These are phyloP conservation scores for Columba guinea DNA, from an alignment of 2,797 vertebrate species.

Conservation along the genomic window DNA sequence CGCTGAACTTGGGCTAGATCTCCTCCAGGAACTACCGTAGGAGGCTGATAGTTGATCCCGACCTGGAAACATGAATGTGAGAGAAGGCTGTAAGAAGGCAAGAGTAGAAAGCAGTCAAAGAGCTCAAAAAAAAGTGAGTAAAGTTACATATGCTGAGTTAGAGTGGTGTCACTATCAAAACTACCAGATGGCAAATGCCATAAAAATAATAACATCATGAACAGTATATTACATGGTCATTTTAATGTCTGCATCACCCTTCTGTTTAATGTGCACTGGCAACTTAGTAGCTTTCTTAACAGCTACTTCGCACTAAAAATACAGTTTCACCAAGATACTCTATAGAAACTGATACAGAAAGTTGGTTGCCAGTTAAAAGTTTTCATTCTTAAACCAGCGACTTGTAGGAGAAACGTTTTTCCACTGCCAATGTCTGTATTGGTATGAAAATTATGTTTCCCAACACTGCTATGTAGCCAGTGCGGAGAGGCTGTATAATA, in stretches of 20 bases:
- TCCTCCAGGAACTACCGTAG: conserved; percentile 90
- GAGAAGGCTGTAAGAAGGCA: not conserved
- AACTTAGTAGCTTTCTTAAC: not conserved
- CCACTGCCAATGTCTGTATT: not conserved
- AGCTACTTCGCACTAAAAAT: not conserved
- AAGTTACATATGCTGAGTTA: not conserved
- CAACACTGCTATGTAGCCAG: not conserved
- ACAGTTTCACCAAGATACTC: not conserved
- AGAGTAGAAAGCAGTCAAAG: not conserved
- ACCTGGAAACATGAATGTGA: conserved; percentile 77
- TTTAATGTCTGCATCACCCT: not conserved
- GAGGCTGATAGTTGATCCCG: conserved; percentile 95
- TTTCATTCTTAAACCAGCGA: not conserved
- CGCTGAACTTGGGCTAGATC: conserved; percentile 91
- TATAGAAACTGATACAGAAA: not conserved
- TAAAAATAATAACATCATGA: not conserved
- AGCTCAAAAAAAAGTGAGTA: not conserved
- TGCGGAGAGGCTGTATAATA: not conserved
- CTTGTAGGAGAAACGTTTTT: not conserved
- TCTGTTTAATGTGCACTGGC: not conserved
- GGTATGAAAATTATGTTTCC: not conserved
- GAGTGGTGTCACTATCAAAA: not conserved
- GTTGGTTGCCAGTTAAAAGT: not conserved
- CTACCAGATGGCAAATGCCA: not conserved
- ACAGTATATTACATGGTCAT: not conserved